These are phyloP conservation scores for Puma concolor DNA, from an alignment of 2,113 vertebrate species.

Conservation along the genomic window DNA sequence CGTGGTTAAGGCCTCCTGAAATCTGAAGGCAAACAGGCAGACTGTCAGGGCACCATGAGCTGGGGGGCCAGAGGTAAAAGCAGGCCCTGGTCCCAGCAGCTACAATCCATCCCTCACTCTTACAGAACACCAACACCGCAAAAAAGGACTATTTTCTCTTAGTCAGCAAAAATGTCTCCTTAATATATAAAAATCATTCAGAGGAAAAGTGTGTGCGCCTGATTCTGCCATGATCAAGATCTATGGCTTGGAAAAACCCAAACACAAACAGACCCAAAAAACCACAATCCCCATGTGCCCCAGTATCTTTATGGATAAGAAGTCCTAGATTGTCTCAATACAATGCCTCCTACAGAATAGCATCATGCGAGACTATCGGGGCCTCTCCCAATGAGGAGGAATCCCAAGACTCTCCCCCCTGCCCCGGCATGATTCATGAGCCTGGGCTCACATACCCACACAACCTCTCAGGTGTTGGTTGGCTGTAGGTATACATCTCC, in stretches of 20 bases:
- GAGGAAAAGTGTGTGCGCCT: too few relatives aligned
- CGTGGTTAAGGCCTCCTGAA: not conserved
- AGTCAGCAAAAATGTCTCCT: too few relatives aligned
- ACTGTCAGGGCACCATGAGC: too few relatives aligned
- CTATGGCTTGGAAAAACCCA: too few relatives aligned
- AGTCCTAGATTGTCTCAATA: not conserved
- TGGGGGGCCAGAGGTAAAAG: not conserved
- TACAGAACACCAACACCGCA: too few relatives aligned
- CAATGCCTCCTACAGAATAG: not conserved
- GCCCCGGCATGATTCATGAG: accelerated
- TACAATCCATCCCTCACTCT: too few relatives aligned
- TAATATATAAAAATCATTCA: too few relatives aligned
- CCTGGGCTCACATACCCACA: too few relatives aligned
- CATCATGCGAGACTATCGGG: too few relatives aligned
- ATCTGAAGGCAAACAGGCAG: not conserved
- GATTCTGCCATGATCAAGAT: too few relatives aligned
- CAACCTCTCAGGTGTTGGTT: not conserved
- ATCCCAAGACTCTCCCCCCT: not conserved
- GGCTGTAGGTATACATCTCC: not conserved
- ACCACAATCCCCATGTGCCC: not conserved
- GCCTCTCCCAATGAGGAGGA: not conserved
- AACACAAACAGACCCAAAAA: not conserved
- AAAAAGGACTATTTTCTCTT: too few relatives aligned
- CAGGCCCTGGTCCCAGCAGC: too few relatives aligned
- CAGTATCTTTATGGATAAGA: not conserved